phyloP scores from a whole-genome alignment of 2,797 vertebrate species.

The Cheirogaleus major region DNA sequence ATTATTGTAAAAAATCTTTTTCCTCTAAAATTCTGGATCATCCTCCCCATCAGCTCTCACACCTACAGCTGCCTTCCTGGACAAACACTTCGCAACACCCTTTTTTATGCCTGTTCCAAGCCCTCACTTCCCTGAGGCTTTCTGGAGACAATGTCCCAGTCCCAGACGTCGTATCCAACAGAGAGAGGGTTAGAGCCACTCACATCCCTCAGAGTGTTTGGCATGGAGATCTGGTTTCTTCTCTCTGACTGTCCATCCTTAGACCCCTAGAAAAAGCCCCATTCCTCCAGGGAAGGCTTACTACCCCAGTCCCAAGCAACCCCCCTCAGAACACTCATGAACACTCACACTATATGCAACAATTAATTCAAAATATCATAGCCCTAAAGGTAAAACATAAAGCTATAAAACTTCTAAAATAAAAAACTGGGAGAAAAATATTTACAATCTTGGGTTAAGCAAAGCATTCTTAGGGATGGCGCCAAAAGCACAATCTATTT shows the following conservation, averaged over 20 bases:
- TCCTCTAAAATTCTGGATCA: background rate
- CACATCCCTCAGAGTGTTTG: background rate
- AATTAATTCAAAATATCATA: background rate
- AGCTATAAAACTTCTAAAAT: background rate
- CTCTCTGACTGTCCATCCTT: background rate
- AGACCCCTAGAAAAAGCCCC: background rate
- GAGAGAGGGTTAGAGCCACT: background rate
- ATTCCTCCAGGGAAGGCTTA: background rate
- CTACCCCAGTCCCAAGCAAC: background rate
- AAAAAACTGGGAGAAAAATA: background rate
- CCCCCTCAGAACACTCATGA: background rate
- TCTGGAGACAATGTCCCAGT: background rate
- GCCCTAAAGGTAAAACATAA: background rate
- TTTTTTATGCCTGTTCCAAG: background rate
- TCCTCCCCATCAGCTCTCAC: background rate
- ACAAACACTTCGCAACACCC: background rate
- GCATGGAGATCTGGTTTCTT: background rate
- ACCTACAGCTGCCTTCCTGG: background rate
- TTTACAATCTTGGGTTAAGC: background rate
- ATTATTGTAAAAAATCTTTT: background rate
- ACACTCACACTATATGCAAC: background rate
- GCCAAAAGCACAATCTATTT: background rate
- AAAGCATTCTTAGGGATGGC: background rate
- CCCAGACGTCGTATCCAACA: background rate
- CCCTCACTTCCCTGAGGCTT: background rate